Conservation (phyloP, 64 coral and sea anemone genomes). For the Montipora capricornis region DNA sequence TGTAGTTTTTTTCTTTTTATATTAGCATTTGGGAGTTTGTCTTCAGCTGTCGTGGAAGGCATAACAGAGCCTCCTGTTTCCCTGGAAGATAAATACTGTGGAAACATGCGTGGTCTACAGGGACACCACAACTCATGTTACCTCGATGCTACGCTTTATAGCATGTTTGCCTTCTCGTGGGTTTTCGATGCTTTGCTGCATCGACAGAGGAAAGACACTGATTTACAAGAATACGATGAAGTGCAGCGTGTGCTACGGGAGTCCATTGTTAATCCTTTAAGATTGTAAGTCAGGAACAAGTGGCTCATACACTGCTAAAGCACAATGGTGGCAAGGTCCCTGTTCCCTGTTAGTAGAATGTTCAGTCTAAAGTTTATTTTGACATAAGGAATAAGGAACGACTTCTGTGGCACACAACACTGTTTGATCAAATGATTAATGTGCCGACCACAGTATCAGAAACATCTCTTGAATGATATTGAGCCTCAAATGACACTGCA, state of each 20-base stretch:
- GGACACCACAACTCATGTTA: conserved; percentile 99
- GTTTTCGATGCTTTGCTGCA: conserved; percentile 91
- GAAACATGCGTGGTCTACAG: conserved; percentile 84
- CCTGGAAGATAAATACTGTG: conserved; percentile 2
- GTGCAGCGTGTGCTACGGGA: conserved; percentile 92
- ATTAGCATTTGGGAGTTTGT: conserved; percentile 84
- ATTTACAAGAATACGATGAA: conserved; percentile 85
- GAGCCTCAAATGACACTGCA: no score
- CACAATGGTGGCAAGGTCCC: no score
- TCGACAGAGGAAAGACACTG: conserved; percentile 33
- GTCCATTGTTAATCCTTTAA: conserved; percentile 86
- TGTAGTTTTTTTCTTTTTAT: neutral
- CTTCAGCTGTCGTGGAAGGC: conserved; percentile 53
- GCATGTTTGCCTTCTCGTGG: conserved; percentile 87
- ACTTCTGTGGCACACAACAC: no score
- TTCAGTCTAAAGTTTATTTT: no score
- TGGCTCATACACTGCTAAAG: no score
- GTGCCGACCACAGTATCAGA: no score
- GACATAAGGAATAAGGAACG: no score
- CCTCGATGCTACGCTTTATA: conserved; percentile 87
- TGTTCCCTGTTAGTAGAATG: no score
- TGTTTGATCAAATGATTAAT: no score
- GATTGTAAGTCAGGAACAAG: conserved; percentile 57
- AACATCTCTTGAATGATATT: no score
- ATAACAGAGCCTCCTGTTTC: conserved; percentile 57